Evolutionary conservation across 2,888 invertebrate genomes (phyloP).

Genomic region (Ischnus inquisitorius): DNA sequence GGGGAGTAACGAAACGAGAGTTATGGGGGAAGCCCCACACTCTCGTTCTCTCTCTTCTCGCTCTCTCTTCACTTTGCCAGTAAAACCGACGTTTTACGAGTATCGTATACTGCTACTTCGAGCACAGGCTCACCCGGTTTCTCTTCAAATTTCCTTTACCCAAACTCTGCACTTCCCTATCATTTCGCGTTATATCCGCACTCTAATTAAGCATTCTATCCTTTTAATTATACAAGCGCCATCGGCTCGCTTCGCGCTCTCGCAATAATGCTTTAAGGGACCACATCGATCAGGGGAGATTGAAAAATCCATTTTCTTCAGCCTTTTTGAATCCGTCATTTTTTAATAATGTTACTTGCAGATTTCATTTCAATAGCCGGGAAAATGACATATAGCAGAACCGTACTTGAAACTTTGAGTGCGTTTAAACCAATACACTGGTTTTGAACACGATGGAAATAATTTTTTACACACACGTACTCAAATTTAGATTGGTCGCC

Average conservation of each 20-base stretch:
- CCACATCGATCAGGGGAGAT: no score
- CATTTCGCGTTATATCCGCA: constrained; percentile 46
- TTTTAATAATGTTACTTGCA: no score
- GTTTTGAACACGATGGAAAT: no score
- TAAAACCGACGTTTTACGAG: constrained; percentile 79
- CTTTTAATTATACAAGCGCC: constrained; percentile 78
- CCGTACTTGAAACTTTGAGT: no score
- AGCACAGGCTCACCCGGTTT: constrained; percentile 66
- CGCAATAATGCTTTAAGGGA: not conserved
- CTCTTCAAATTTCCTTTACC: constrained; percentile 47
- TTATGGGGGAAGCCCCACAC: constrained; percentile 42
- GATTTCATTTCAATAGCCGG: no score
- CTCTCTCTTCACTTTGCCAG: constrained; percentile 58
- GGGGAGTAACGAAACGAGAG: constrained; percentile 57
- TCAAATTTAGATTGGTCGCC: no score
- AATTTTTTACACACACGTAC: no score
- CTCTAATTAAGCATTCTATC: constrained; percentile 82
- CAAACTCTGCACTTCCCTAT: constrained; percentile 52
- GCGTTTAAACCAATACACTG: no score
- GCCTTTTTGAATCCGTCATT: no score
- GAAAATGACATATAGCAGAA: no score
- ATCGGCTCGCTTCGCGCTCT: constrained; percentile 25
- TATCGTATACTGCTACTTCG: constrained; percentile 77
- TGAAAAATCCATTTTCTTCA: no score
- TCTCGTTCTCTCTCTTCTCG: not conserved